These are phyloP conservation scores for Arrhopalites spinosus DNA, from an alignment of 2,888 invertebrate genomes.

Conservation along the genomic window DNA sequence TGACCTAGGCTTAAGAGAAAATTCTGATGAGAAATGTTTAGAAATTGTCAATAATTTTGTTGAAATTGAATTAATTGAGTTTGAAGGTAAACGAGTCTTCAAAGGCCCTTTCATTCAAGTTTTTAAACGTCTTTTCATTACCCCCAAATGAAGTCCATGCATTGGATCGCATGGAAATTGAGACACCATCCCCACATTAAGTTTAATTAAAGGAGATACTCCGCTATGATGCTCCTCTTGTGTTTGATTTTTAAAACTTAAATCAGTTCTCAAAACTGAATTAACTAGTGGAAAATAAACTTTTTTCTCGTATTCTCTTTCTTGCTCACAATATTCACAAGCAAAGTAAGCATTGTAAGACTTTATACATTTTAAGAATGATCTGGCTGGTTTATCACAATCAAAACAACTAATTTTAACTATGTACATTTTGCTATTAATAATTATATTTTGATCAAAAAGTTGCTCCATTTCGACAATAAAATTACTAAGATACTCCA, in stretches of 20 bases:
- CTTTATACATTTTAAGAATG: slow-evolving; percentile 14
- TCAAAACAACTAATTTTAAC: background rate
- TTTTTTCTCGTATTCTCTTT: slow-evolving; percentile 14
- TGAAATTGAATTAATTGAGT: background rate
- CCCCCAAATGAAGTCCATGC: background rate
- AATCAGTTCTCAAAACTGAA: background rate
- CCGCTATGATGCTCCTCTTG: slow-evolving; percentile 16
- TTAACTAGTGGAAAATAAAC: background rate
- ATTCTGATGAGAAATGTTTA: background rate
- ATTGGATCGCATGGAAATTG: background rate
- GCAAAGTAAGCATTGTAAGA: slow-evolving; percentile 20
- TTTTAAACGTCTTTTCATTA: background rate
- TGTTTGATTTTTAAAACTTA: background rate
- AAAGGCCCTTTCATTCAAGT: background rate
- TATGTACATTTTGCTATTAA: background rate
- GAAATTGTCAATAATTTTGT: background rate
- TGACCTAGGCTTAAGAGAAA: background rate
- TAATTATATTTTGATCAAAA: background rate
- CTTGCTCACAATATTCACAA: slow-evolving; percentile 19
- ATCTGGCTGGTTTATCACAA: background rate
- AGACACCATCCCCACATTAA: slow-evolving; percentile 12
- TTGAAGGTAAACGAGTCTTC: background rate
- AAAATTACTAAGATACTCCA: background rate
- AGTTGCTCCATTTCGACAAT: background rate
- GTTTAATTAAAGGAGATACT: slow-evolving; percentile 11